phyloP scores from a whole-genome alignment of 2,888 invertebrate genomes.

The Thymelicus lineola region DNA sequence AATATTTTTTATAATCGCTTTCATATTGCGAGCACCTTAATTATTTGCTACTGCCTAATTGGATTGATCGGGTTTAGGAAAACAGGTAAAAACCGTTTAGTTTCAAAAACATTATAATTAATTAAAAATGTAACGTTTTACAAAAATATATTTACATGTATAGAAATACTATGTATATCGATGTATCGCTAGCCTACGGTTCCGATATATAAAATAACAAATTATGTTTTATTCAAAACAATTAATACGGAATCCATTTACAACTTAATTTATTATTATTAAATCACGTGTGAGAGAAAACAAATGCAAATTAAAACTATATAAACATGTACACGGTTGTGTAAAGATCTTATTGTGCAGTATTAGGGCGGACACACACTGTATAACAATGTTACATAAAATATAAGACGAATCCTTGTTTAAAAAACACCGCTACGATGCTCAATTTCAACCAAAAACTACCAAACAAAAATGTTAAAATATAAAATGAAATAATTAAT shows the following conservation, averaged over 20 bases:
- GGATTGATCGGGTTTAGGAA: background rate
- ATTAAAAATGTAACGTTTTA: slow-evolving; percentile 83
- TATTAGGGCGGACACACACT: slow-evolving; percentile 7
- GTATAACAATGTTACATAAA: slow-evolving; percentile 40
- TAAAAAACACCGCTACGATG: background rate
- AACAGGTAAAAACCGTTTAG: slow-evolving; percentile 49
- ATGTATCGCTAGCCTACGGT: slow-evolving; percentile 41
- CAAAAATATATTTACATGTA: slow-evolving; percentile 84
- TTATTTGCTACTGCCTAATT: too few relatives aligned
- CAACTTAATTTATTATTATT: slow-evolving; percentile 33
- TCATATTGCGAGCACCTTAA: too few relatives aligned
- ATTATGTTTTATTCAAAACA: slow-evolving; percentile 39
- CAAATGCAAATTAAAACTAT: slow-evolving; percentile 58
- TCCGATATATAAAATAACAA: slow-evolving; percentile 42
- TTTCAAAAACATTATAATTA: slow-evolving; percentile 80
- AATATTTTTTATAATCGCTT: too few relatives aligned
- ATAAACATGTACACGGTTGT: slow-evolving; percentile 32
- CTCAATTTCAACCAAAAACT: background rate
- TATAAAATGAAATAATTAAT: too few relatives aligned
- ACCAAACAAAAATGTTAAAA: too few relatives aligned
- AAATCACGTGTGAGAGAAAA: slow-evolving; percentile 49
- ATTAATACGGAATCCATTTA: slow-evolving; percentile 41
- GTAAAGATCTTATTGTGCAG: slow-evolving; percentile 33
- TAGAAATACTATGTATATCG: slow-evolving; percentile 55
- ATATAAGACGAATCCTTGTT: background rate